Evolutionary conservation across 2,888 invertebrate species (phyloP).

Genomic region (Caenorhabditis becei): DNA sequence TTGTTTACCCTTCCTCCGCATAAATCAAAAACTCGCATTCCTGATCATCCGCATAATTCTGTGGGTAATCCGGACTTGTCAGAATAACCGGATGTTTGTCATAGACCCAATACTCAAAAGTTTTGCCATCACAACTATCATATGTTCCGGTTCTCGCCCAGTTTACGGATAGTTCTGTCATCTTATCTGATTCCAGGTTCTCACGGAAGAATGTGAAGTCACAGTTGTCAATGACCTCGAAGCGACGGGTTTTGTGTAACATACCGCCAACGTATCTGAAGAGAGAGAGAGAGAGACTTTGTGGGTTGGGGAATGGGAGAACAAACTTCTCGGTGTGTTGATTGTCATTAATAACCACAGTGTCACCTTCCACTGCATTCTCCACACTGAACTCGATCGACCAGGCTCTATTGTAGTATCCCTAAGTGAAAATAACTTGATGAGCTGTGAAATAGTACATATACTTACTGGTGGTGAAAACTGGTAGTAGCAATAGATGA

Average conservation of each 20-base stretch:
- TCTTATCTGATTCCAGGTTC: neutral
- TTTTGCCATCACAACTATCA: neutral
- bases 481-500: constrained; percentile 19
- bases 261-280: constrained; percentile 12
- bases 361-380: neutral
- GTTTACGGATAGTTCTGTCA: neutral
- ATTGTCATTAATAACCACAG: constrained; percentile 7
- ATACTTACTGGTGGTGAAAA: neutral
- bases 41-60: neutral
- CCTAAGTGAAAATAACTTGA: neutral
- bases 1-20: neutral
- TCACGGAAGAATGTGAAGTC: constrained; percentile 21
- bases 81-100: neutral
- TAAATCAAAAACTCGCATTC: neutral
- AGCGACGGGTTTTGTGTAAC: neutral
- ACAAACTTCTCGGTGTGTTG: constrained; percentile 12
- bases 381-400: constrained; percentile 5
- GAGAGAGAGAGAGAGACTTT: neutral
- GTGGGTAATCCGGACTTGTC: constrained; percentile 26
- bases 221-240: neutral
- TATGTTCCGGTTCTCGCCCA: neutral
- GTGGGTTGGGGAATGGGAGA: neutral
- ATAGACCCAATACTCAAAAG: neutral
- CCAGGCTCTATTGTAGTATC: neutral
- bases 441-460: neutral